phyloP scores from a whole-genome alignment of 2,797 vertebrate genomes.

The Zalophus californianus region DNA sequence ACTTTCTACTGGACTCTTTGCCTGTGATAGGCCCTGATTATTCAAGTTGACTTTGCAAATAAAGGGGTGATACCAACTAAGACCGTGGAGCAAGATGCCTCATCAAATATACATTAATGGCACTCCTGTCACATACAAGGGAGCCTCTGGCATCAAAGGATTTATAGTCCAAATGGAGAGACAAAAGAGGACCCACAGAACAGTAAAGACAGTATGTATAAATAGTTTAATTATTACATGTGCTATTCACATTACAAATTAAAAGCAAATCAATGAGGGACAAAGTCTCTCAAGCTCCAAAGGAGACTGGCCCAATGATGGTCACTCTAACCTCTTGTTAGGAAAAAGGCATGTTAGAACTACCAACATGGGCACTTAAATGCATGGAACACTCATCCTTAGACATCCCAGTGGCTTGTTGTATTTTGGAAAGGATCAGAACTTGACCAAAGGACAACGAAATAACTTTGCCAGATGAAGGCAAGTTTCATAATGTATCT shows the following conservation, averaged over 20 bases:
- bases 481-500: not conserved
- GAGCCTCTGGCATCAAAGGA: not conserved
- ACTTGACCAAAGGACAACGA: not conserved
- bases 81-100: not conserved
- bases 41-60: not conserved
- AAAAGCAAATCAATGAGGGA: conserved; percentile 26
- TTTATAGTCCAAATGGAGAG: not conserved
- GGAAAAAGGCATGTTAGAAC: not conserved
- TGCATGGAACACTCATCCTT: not conserved
- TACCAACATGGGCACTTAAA: not conserved
- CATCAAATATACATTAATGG: not conserved
- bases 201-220: not conserved
- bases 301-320: not conserved
- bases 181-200: not conserved
- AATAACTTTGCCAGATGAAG: not conserved
- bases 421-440: not conserved
- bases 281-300: not conserved
- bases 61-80: not conserved
- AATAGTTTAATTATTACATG: not conserved
- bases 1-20: not conserved
- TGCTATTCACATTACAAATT: not conserved
- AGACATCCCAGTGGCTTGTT: not conserved
- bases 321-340: not conserved
- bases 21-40: not conserved
- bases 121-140: not conserved